A percentile compares a stretch with the other conserved stretches of the same genome.
phyloP scores from a whole-genome alignment of 2,113 vertebrate species.

The Thomomys bottae region DNA sequence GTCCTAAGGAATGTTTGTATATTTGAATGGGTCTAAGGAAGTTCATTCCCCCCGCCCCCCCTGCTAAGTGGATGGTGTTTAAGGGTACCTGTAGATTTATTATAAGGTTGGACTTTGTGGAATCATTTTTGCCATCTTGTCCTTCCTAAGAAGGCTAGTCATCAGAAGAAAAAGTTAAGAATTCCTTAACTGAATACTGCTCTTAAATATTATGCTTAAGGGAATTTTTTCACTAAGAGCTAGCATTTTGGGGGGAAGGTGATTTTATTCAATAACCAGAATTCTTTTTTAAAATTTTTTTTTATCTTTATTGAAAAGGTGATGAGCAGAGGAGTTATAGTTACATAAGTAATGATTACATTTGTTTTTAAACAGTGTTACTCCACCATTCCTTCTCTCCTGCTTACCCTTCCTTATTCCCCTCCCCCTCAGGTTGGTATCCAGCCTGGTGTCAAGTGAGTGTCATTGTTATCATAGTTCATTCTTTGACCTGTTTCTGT shows the following conservation, averaged over 20 bases:
- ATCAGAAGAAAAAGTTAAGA: slow-evolving; percentile 52
- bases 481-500: too few species aligned
- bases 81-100: slow-evolving; percentile 58
- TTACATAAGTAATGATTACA: too few species aligned
- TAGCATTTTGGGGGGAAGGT: slow-evolving; percentile 49
- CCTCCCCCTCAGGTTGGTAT: too few species aligned
- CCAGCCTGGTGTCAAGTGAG: too few species aligned
- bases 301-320: too few species aligned
- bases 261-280: slow-evolving; percentile 49
- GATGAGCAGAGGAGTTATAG: too few species aligned
- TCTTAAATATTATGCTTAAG: slow-evolving; percentile 67
- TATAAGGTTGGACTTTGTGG: slow-evolving; percentile 37
- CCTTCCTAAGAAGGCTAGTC: slow-evolving; percentile 50
- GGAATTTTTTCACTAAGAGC: slow-evolving; percentile 64
- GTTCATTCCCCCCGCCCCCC: slow-evolving; percentile 54
- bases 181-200: slow-evolving; percentile 41
- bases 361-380: too few species aligned
- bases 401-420: too few species aligned
- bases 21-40: slow-evolving; percentile 63
- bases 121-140: slow-evolving; percentile 65
- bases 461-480: too few species aligned
- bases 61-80: slow-evolving; percentile 45
- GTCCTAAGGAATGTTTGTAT: slow-evolving; percentile 74
- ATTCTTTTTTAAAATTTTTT: too few species aligned
- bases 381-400: too few species aligned